Evolutionary conservation across 2,113 vertebrate species (phyloP).

Genomic region (Hemiprocne comata): DNA sequence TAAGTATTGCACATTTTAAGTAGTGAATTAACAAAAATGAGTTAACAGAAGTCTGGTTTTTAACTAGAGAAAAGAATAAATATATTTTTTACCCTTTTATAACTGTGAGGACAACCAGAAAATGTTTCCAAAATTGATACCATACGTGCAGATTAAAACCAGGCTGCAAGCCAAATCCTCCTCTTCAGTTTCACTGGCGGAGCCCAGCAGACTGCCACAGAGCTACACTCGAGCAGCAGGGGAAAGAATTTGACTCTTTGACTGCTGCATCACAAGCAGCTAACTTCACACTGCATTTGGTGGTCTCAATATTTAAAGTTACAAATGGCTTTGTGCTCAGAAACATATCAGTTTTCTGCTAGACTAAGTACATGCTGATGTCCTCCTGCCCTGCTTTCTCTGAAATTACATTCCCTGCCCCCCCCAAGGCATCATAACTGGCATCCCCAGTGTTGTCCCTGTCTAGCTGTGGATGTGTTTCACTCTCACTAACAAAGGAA

Average conservation of each 20-base stretch:
- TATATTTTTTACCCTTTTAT: slow-evolving; percentile 54
- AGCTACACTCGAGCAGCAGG: not conserved
- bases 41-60: not conserved
- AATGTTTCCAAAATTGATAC: slow-evolving; percentile 70
- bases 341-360: rapidly evolving
- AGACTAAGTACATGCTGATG: not conserved
- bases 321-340: slow-evolving; percentile 3
- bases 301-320: not conserved
- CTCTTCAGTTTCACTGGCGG: slow-evolving; percentile 56
- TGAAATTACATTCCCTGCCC: not conserved
- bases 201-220: slow-evolving; percentile 55
- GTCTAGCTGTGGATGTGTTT: not conserved
- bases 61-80: not conserved
- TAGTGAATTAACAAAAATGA: slow-evolving; percentile 18
- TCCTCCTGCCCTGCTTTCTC: not conserved
- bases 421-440: not conserved
- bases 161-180: slow-evolving; percentile 60
- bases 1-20: not conserved
- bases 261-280: slow-evolving; percentile 46
- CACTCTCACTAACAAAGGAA: not conserved
- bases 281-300: slow-evolving; percentile 24
- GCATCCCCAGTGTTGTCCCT: not conserved
- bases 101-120: slow-evolving; percentile 67
- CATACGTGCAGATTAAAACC: slow-evolving; percentile 65
- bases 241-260: slow-evolving; percentile 63